These are phyloP conservation scores for Acanthaster planci DNA, from an alignment of 35 echinoderm and acorn worm genomes.

Conservation along the genomic window DNA sequence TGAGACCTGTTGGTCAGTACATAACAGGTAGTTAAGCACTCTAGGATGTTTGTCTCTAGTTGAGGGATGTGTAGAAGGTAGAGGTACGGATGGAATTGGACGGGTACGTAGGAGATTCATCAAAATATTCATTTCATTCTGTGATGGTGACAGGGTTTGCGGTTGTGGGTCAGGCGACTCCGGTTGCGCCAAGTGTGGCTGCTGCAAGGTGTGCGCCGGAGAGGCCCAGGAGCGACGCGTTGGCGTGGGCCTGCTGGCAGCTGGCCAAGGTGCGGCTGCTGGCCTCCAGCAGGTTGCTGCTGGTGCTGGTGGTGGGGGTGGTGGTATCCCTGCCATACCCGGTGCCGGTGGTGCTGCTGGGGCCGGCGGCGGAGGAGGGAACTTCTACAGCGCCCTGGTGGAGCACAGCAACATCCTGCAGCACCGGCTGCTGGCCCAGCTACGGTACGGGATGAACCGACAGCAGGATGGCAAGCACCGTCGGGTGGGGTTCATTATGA, in stretches of 20 bases:
- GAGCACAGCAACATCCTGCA: slow-evolving; percentile 48
- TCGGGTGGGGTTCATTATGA: slow-evolving; percentile 30
- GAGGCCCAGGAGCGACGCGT: slow-evolving; percentile 51
- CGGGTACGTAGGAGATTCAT: no score
- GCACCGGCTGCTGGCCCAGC: slow-evolving; percentile 45
- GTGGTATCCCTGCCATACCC: slow-evolving; percentile 1
- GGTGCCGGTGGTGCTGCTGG: not conserved
- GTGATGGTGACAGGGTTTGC: slow-evolving; percentile 71
- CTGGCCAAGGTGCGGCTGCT: no score
- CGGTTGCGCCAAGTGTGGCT: slow-evolving; percentile 84
- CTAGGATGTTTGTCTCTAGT: no score
- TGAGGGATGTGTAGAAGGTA: no score
- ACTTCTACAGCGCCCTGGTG: slow-evolving; percentile 31
- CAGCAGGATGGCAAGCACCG: slow-evolving; percentile 57
- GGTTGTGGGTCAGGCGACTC: slow-evolving; percentile 89
- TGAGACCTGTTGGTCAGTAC: no score
- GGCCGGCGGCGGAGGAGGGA: slow-evolving; percentile 21
- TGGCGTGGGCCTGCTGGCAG: no score
- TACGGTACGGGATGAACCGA: slow-evolving; percentile 44
- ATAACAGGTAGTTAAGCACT: no score
- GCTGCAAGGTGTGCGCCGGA: slow-evolving; percentile 77
- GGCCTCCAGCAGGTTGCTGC: no score
- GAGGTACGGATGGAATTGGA: no score
- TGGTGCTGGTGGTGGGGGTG: no score
- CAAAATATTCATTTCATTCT: no score